A percentile compares a stretch with the other conserved stretches of the same genome.
These are phyloP conservation scores for Nomada ferruginata DNA, from an alignment of 2,888 invertebrate species.

Conservation along the genomic window DNA sequence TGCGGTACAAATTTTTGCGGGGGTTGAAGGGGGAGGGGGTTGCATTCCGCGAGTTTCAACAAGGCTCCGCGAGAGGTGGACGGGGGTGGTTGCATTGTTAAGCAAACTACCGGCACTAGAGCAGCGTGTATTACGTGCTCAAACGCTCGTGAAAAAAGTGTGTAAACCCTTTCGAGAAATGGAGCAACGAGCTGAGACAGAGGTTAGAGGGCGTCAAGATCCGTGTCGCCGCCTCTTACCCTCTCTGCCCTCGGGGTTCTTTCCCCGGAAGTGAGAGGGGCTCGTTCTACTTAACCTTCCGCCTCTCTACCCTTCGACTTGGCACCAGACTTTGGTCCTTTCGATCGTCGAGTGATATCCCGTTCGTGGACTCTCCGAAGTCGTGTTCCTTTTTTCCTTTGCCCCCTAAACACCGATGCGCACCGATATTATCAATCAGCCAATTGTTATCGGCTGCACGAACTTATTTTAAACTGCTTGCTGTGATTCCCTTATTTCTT, in stretches of 20 bases:
- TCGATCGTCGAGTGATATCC: slow-evolving; percentile 20
- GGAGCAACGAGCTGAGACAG: slow-evolving; percentile 73
- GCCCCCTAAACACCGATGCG: no score
- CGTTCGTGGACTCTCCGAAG: neutral
- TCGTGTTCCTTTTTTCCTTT: neutral
- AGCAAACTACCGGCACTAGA: slow-evolving; percentile 78
- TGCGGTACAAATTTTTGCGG: neutral
- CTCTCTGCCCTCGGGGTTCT: slow-evolving; percentile 4
- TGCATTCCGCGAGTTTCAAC: slow-evolving; percentile 33
- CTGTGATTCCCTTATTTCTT: no score
- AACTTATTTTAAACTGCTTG: no score
- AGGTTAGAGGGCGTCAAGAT: slow-evolving; percentile 76
- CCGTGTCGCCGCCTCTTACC: slow-evolving; percentile 56
- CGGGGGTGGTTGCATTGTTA: slow-evolving; percentile 73
- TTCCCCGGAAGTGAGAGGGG: slow-evolving; percentile 5
- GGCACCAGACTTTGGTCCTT: slow-evolving; percentile 23
- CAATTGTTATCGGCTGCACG: no score
- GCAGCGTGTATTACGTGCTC: slow-evolving; percentile 77
- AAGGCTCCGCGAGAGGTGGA: slow-evolving; percentile 9
- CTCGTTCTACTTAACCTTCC: slow-evolving; percentile 58
- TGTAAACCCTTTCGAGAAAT: slow-evolving; percentile 76
- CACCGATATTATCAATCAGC: no score
- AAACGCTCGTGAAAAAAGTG: slow-evolving; percentile 73
- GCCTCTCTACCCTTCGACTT: slow-evolving; percentile 32
- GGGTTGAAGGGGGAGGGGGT: neutral